phyloP scores from a whole-genome alignment of 1,140 invertebrate genomes.

The Aphelinus certus region DNA sequence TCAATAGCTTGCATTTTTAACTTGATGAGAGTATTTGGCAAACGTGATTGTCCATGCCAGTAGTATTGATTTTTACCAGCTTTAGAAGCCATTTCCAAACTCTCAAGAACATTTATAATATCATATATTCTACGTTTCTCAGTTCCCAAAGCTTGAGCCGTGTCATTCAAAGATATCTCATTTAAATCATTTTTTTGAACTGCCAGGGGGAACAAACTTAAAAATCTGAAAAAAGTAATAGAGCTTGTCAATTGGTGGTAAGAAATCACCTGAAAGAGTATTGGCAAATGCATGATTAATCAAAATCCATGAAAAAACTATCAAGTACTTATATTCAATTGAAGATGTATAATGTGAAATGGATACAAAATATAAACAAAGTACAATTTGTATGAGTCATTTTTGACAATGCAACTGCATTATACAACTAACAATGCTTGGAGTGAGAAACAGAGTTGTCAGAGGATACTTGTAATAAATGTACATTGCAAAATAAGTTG shows the following conservation, averaged over 20 bases:
- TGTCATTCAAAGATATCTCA: constrained; percentile 69
- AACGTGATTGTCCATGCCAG: constrained; percentile 65
- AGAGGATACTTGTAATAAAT: too few relatives aligned
- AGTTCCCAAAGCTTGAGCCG: constrained; percentile 67
- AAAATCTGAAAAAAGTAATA: constrained; percentile 63
- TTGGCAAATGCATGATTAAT: constrained; percentile 19
- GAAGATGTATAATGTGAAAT: neutral
- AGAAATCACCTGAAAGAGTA: constrained; percentile 1
- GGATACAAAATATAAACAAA: neutral
- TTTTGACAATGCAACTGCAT: too few relatives aligned
- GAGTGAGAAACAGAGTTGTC: too few relatives aligned
- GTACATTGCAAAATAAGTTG: too few relatives aligned
- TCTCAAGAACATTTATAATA: constrained; percentile 80
- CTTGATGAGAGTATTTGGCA: constrained; percentile 42
- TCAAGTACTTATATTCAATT: neutral
- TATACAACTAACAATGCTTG: too few relatives aligned
- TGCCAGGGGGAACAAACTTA: constrained; percentile 66
- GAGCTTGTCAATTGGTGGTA: neutral
- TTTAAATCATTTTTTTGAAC: constrained; percentile 44
- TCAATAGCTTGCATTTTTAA: constrained; percentile 47
- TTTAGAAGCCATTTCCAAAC: constrained; percentile 75
- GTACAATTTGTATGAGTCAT: too few relatives aligned
- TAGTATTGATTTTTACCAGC: constrained; percentile 71
- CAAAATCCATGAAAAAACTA: neutral
- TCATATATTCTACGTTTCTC: constrained; percentile 80